A percentile compares a stretch with the other conserved stretches of the same genome.
These are phyloP conservation scores for Drosophila cardini DNA, from an alignment of 1,140 invertebrate genomes.

Conservation along the genomic window DNA sequence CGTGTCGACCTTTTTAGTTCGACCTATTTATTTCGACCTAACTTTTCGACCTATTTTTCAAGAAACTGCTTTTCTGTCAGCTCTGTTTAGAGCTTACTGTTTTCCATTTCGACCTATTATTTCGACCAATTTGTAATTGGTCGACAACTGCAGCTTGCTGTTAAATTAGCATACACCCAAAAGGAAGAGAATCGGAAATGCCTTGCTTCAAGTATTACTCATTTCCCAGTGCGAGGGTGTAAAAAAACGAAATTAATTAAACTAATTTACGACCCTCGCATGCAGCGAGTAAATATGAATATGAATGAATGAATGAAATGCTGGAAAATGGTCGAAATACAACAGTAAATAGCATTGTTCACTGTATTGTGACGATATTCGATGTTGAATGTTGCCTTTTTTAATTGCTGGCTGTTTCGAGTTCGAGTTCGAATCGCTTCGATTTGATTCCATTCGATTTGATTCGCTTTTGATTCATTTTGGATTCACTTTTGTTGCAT, in stretches of 20 bases:
- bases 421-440: too few species aligned
- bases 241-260: slow-evolving; percentile 25
- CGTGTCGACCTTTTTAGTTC: not conserved
- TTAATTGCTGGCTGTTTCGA: slow-evolving; percentile 8
- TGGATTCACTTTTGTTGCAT: slow-evolving; percentile 12
- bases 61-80: not conserved
- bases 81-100: too few species aligned
- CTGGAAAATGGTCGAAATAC: not conserved
- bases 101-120: not conserved
- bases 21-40: not conserved
- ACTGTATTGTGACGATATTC: slow-evolving; percentile 22
- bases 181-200: not conserved
- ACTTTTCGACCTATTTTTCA: not conserved
- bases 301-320: slow-evolving; percentile 8
- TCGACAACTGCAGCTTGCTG: not conserved
- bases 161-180: not conserved
- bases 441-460: not conserved
- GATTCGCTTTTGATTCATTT: not conserved
- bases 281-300: slow-evolving; percentile 22
- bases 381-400: slow-evolving; percentile 11
- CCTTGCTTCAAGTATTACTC: not conserved
- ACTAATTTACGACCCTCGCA: slow-evolving; percentile 28
- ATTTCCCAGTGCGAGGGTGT: slow-evolving; percentile 1
- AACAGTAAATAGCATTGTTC: slow-evolving; percentile 8
- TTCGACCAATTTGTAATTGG: not conserved